phyloP scores from a whole-genome alignment of 1,140 invertebrate species.

The Drosophila pandora region DNA sequence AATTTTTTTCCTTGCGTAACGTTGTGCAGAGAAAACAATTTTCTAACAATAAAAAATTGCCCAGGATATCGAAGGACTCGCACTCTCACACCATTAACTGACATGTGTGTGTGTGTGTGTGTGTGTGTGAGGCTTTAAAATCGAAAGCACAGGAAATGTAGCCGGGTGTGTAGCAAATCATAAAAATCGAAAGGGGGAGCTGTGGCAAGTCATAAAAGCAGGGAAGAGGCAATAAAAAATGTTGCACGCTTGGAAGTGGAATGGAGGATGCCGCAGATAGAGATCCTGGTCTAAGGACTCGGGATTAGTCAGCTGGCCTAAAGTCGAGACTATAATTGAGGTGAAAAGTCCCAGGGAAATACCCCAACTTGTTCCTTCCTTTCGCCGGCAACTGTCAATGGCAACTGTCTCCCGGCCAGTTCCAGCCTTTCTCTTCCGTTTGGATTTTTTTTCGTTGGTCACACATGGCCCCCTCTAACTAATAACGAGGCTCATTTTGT shows the following conservation, averaged over 20 bases:
- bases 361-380: slow-evolving; percentile 5
- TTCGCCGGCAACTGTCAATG: slow-evolving; percentile 18
- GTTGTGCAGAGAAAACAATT: slow-evolving; percentile 62
- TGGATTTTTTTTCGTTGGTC: slow-evolving; percentile 4
- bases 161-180: slow-evolving; percentile 62
- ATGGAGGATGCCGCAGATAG: slow-evolving; percentile 39
- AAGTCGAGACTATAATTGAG: slow-evolving; percentile 67
- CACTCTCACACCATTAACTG: slow-evolving; percentile 17
- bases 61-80: slow-evolving; percentile 52
- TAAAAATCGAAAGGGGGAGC: slow-evolving; percentile 42
- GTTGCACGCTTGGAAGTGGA: slow-evolving; percentile 13
- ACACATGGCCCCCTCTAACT: slow-evolving; percentile 38
- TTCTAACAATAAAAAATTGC: slow-evolving; percentile 78
- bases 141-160: slow-evolving; percentile 61
- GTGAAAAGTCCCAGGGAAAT: slow-evolving; percentile 38
- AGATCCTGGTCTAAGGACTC: slow-evolving; percentile 28
- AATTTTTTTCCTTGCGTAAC: slow-evolving; percentile 52
- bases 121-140: slow-evolving; percentile 58
- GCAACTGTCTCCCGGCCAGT: slow-evolving; percentile 9
- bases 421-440: slow-evolving; percentile 23
- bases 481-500: slow-evolving; percentile 78
- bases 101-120: neutral
- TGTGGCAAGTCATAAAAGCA: slow-evolving; percentile 29
- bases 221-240: slow-evolving; percentile 66
- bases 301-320: slow-evolving; percentile 59